Base-by-base conservation (phyloP, 2,113 vertebrate genomes). In the Cottus gobio region DNA sequence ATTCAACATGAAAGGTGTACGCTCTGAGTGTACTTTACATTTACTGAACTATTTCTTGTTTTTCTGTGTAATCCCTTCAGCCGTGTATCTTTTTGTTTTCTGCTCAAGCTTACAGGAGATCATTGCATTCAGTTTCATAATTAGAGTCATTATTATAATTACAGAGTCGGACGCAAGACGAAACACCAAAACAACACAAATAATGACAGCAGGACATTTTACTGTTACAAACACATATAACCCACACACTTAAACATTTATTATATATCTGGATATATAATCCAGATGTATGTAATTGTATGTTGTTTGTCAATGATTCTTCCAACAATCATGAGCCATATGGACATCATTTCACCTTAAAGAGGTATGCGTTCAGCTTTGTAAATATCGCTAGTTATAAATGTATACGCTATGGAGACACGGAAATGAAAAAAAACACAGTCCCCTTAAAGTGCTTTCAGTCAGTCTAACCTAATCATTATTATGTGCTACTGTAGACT, bases 131-230 rank as follows among this genome's bases (percentile, higher is more conserved):
- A 15, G 77, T 82, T 86, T 84, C 46, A 80, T 74, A 84, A 66
- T 76, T 63, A 62, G 46, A 88, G 64, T 84, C 72, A 77, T 75
- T 85, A 86, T 72, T 48, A 68, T 75, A 78, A 87, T 85, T 73
- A 88, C 79, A 0, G 61, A 83, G 60, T 61, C 1, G 24, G 87
- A 93, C 87, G 60, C 78, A 68, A 77, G 84, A 93, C 90, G 26
- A 70, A 81, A 90, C 87, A 89, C 52, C 66, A 71, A 89, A 91
- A 89, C 85, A 78, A 88, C 77, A 91, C 83, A 83, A 88, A 87
- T 77, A 66, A 82, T 87, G 78, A 90, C 89, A 77, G 28, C 34
- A 81, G 24, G 83, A 93, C 84, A 57, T 65, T 81, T 82, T 64
- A 90, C 88, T 5, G 54, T 60, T 77, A 87, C 76, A 83, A 82